These are phyloP conservation scores for Harpagoxenus sublaevis DNA, from an alignment of 2,888 invertebrate genomes.

Conservation along the genomic window DNA sequence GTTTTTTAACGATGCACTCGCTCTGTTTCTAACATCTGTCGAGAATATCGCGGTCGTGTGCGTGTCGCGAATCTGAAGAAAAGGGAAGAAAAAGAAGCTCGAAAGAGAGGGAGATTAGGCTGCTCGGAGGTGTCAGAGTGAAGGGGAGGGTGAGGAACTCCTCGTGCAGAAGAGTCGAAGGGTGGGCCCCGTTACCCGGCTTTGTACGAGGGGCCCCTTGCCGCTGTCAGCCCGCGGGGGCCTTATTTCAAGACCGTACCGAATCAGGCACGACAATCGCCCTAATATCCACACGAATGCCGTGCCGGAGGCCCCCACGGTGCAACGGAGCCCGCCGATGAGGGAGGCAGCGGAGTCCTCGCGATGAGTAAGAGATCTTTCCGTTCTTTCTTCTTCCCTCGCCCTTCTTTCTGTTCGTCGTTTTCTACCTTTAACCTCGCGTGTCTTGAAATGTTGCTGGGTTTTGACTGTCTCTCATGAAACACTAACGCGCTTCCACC, in stretches of 20 bases:
- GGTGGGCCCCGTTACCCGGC: constrained; percentile 78
- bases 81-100: constrained; percentile 45
- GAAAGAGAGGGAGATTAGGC: constrained; percentile 75
- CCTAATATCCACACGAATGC: constrained; percentile 82
- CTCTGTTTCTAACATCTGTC: constrained; percentile 6
- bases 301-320: constrained; percentile 73
- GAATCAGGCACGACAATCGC: constrained; percentile 84
- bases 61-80: constrained; percentile 38
- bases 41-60: constrained; percentile 14
- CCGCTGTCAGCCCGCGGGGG: constrained; percentile 82
- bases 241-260: constrained; percentile 82
- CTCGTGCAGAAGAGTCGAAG: constrained; percentile 72
- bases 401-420: constrained; percentile 16
- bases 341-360: constrained; percentile 61
- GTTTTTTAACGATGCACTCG: constrained; percentile 1
- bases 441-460: constrained; percentile 37
- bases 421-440: constrained; percentile 52
- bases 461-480: constrained; percentile 41
- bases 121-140: constrained; percentile 75
- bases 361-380: constrained; percentile 70
- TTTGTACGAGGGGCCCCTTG: constrained; percentile 77
- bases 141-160: constrained; percentile 57
- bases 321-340: constrained; percentile 64
- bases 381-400: constrained; percentile 48
- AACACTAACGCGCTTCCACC: constrained; percentile 30